phyloP scores from a whole-genome alignment of 2,113 vertebrate species.

The Seriola aureovittata region DNA sequence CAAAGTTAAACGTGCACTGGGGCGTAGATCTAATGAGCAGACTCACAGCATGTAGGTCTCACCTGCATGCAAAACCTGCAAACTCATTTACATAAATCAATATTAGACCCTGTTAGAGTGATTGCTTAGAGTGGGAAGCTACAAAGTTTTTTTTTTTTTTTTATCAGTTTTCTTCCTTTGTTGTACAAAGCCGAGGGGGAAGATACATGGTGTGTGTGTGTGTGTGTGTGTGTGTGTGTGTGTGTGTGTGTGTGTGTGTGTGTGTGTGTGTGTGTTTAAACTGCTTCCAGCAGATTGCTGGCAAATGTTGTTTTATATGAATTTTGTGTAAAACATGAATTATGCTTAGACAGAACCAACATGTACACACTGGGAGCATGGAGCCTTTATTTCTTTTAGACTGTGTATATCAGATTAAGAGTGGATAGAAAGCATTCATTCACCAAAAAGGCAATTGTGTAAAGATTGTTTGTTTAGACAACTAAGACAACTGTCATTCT shows the following conservation, averaged over 20 bases:
- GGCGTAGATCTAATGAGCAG: slow-evolving; percentile 27
- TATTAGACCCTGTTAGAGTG: not conserved
- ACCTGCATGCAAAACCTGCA: slow-evolving; percentile 1
- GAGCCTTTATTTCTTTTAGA: not conserved
- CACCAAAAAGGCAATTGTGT: not conserved
- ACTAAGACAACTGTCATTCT: not conserved
- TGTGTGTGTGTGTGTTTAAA: not conserved
- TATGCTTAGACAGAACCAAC: not conserved
- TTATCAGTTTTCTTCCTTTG: not conserved
- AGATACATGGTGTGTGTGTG: no score
- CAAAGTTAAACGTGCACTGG: slow-evolving; percentile 28
- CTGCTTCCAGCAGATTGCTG: not conserved
- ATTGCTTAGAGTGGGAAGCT: not conserved
- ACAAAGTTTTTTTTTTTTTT: not conserved
- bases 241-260: not conserved
- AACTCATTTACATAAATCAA: not conserved
- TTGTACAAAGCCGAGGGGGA: not conserved
- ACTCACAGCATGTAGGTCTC: slow-evolving; percentile 8
- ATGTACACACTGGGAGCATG: not conserved
- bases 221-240: no score
- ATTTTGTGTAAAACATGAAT: not conserved
- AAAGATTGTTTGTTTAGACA: not conserved
- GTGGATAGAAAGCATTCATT: not conserved
- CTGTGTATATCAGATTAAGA: not conserved
- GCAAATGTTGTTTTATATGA: not conserved